Conservation (phyloP, 2,113 vertebrate genomes). For the Gymnorhina tibicen region DNA sequence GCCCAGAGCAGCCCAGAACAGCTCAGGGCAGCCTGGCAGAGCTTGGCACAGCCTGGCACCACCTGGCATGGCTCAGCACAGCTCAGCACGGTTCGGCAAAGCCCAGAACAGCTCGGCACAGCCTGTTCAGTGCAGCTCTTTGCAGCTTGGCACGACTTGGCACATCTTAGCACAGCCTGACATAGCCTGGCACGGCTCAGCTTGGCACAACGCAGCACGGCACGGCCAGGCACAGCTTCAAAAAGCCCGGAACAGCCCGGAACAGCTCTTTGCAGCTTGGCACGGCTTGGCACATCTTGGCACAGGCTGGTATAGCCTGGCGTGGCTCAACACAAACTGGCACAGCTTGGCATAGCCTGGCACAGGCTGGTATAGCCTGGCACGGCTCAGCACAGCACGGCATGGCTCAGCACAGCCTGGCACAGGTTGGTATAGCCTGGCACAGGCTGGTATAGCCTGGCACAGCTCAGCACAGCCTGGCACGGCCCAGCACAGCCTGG, state of each 20-base stretch:
- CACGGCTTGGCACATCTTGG: background rate
- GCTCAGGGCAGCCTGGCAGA: background rate
- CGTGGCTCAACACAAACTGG: background rate
- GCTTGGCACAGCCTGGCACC: background rate
- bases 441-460: background rate
- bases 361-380: no score
- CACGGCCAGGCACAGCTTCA: background rate
- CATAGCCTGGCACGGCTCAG: accelerated
- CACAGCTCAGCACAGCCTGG: no score
- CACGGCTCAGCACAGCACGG: accelerated
- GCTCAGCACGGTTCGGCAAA: background rate
- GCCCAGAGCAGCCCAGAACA: background rate
- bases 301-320: no score
- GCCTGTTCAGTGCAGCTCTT: background rate
- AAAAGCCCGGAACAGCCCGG: background rate
- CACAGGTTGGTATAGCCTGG: no score
- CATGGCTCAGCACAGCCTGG: no score
- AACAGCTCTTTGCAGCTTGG: background rate
- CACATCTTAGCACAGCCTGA: accelerated
- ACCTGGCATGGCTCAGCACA: accelerated
- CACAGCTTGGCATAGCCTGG: no score
- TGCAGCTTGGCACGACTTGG: accelerated
- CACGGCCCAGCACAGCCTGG: background rate
- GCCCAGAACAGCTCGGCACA: background rate
- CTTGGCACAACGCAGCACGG: background rate